Percentiles rank a stretch among this genome's conserved stretches.
Conservation (phyloP, 2,888 invertebrate genomes). For the Acronicta aceris region DNA sequence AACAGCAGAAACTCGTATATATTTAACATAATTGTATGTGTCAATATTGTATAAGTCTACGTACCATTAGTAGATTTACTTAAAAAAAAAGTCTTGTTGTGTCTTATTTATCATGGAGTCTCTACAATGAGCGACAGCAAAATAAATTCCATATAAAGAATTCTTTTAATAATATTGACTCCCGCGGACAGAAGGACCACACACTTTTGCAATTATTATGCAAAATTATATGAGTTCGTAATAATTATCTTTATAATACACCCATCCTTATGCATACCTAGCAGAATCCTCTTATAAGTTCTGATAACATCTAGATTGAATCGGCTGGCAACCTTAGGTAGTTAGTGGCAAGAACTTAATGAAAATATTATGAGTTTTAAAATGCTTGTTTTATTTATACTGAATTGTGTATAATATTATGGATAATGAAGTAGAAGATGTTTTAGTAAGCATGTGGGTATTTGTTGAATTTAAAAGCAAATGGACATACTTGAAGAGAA, state of each 20-base stretch:
- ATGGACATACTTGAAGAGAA: not conserved
- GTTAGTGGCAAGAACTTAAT: conserved; percentile 23
- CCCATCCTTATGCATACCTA: conserved; percentile 28
- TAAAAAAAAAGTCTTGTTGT: too few species aligned
- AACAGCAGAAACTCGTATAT: too few species aligned
- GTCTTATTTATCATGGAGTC: too few species aligned
- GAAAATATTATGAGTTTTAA: conserved; percentile 26
- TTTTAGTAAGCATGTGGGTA: not conserved
- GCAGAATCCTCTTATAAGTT: conserved; percentile 24
- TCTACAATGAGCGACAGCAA: too few species aligned
- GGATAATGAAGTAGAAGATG: not conserved
- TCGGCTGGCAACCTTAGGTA: conserved; percentile 12
- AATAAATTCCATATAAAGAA: too few species aligned
- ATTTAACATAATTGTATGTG: too few species aligned
- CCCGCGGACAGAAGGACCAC: conserved; percentile 48
- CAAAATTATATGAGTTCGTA: conserved; percentile 35
- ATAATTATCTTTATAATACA: conserved; percentile 41
- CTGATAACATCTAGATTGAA: conserved; percentile 44
- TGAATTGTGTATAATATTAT: conserved; percentile 8
- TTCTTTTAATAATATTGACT: not conserved
- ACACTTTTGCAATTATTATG: conserved; percentile 42
- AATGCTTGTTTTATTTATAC: conserved; percentile 23
- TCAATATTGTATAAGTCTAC: too few species aligned
- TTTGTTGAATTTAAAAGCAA: not conserved
- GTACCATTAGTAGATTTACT: too few species aligned